Percentiles rank a stretch among this genome's conserved stretches.
These are phyloP conservation scores for Dendrocincla fuliginosa DNA, from an alignment of 2,797 vertebrate species.

Conservation along the genomic window DNA sequence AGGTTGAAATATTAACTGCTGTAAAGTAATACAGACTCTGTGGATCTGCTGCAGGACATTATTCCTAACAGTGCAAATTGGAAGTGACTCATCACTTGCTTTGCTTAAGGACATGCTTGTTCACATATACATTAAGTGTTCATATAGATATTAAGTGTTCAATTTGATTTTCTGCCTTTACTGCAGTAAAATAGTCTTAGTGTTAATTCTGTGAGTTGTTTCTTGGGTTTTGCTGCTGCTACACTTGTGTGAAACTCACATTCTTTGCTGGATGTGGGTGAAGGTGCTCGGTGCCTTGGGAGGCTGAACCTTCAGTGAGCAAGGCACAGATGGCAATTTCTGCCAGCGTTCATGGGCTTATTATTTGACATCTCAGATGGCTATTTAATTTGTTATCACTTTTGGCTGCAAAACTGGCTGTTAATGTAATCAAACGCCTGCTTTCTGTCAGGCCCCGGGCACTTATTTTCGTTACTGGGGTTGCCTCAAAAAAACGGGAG, in stretches of 20 bases:
- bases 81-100: not conserved
- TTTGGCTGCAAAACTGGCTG: conserved; percentile 16
- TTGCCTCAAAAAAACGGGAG: not conserved
- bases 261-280: not conserved
- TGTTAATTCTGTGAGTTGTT: not conserved
- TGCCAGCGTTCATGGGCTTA: not conserved
- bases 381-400: conserved; percentile 55
- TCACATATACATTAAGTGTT: not conserved
- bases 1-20: not conserved
- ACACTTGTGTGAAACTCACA: accelerated
- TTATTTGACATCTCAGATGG: conserved; percentile 42
- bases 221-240: not conserved
- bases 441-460: conserved; percentile 31
- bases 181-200: not conserved
- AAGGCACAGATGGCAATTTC: not conserved
- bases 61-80: not conserved
- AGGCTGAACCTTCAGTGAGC: not conserved
- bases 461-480: conserved; percentile 34
- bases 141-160: not conserved
- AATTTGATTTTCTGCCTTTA: not conserved
- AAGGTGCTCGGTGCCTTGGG: not conserved
- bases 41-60: not conserved
- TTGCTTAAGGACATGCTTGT: not conserved
- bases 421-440: conserved; percentile 39
- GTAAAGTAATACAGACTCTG: not conserved